A percentile compares a stretch with the other conserved stretches of the same genome.
These are phyloP conservation scores for Rana temporaria DNA, from an alignment of 2,113 vertebrate species.

Conservation along the genomic window DNA sequence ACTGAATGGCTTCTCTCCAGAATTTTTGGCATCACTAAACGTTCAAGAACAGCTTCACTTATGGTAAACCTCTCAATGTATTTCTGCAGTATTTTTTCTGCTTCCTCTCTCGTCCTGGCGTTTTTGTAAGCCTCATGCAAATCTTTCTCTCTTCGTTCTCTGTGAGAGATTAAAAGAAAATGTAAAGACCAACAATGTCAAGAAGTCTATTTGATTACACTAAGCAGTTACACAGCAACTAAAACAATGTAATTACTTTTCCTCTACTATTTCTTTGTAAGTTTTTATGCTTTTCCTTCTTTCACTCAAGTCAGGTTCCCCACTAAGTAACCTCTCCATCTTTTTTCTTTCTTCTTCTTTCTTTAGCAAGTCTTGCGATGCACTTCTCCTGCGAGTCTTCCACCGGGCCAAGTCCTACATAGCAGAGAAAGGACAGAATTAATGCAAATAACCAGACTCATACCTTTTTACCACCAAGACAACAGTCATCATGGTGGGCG, in stretches of 20 bases:
- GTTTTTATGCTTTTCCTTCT: conserved; percentile 97
- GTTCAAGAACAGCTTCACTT: conserved; percentile 90
- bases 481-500: too few species aligned
- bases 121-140: conserved; percentile 86
- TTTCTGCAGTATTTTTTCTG: conserved; percentile 83
- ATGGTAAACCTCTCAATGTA: conserved; percentile 96
- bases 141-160: conserved; percentile 91
- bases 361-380: conserved; percentile 96
- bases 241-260: conserved; percentile 87
- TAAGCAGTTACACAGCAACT: not conserved
- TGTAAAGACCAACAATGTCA: not conserved
- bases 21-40: conserved; percentile 90
- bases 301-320: conserved; percentile 68
- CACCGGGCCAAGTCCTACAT: conserved; percentile 91
- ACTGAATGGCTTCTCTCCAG: conserved; percentile 92
- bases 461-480: too few species aligned
- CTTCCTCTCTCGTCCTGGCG: conserved; percentile 87
- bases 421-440: not conserved
- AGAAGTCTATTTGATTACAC: not conserved
- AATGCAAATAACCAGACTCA: too few species aligned
- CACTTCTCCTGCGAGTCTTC: conserved; percentile 92
- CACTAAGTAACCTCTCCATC: conserved; percentile 88
- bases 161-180: conserved; percentile 55
- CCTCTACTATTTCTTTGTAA: conserved; percentile 95
- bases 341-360: conserved; percentile 96